These are phyloP conservation scores for Drosophila repletoides DNA, from an alignment of 1,140 invertebrate species.

Conservation along the genomic window DNA sequence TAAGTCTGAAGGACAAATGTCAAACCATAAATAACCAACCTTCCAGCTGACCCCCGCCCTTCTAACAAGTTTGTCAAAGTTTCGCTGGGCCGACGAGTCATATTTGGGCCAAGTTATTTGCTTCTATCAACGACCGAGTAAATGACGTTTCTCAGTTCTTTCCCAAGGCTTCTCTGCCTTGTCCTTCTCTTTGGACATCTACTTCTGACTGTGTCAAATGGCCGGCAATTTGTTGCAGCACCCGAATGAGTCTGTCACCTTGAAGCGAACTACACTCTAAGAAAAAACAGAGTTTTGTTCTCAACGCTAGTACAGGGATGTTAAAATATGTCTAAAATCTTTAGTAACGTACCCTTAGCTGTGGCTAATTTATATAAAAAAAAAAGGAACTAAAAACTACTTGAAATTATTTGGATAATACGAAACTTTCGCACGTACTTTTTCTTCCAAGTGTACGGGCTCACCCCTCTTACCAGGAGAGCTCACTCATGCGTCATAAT, in stretches of 20 bases:
- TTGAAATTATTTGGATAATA: no score
- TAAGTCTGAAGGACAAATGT: conserved; percentile 68
- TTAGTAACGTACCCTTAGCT: no score
- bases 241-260: conserved; percentile 71
- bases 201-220: conserved; percentile 74
- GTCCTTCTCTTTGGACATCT: not conserved
- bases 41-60: not conserved
- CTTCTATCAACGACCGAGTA: conserved; percentile 21
- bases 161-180: not conserved
- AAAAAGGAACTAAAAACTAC: no score
- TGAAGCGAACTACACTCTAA: conserved; percentile 49
- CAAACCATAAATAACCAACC: conserved; percentile 35
- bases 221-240: conserved; percentile 69
- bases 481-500: conserved; percentile 37
- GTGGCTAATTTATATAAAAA: no score
- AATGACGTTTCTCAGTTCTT: conserved; percentile 49
- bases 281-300: no score
- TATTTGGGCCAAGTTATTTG: conserved; percentile 47
- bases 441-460: conserved; percentile 12
- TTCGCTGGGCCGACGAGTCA: conserved; percentile 6
- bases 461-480: not conserved
- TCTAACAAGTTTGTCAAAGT: conserved; percentile 18
- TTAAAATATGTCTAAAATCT: no score
- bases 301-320: no score
- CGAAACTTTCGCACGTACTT: no score